phyloP scores from a whole-genome alignment of 2,888 invertebrate species.

The Cataglyphis livida region DNA sequence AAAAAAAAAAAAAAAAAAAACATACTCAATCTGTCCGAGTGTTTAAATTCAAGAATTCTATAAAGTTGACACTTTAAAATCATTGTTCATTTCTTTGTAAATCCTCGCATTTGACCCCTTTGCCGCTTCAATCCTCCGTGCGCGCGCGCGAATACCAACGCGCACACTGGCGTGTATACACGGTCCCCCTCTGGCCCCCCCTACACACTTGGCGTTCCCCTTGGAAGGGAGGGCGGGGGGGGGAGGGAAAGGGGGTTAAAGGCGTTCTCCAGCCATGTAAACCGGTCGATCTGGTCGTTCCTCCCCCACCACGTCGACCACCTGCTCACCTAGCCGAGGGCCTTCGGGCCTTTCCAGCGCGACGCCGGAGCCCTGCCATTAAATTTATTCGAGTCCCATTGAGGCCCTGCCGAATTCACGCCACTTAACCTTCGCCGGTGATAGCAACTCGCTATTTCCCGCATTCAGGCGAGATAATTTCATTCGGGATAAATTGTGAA shows the following conservation, averaged over 20 bases:
- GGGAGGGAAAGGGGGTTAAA: slow-evolving; percentile 57
- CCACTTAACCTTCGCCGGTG: slow-evolving; percentile 47
- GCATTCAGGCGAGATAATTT: neutral
- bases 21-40: neutral
- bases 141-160: slow-evolving; percentile 22
- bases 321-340: slow-evolving; percentile 79
- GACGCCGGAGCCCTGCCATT: slow-evolving; percentile 79
- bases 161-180: slow-evolving; percentile 44
- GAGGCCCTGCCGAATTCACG: slow-evolving; percentile 75
- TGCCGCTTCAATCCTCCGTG: slow-evolving; percentile 49
- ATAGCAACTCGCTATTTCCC: slow-evolving; percentile 17
- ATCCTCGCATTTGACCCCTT: slow-evolving; percentile 61
- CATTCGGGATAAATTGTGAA: slow-evolving; percentile 29
- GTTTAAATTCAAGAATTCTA: slow-evolving; percentile 32
- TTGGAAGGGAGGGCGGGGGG: slow-evolving; percentile 55
- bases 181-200: slow-evolving; percentile 44
- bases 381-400: slow-evolving; percentile 83
- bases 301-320: slow-evolving; percentile 80
- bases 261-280: slow-evolving; percentile 81
- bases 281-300: slow-evolving; percentile 85
- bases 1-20: too few species aligned
- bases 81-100: slow-evolving; percentile 51
- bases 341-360: slow-evolving; percentile 74
- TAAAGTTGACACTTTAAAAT: slow-evolving; percentile 57
- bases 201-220: slow-evolving; percentile 28